Evolutionary conservation across 2,888 invertebrate genomes (phyloP).

Genomic region (Dicyrtoma fusca): DNA sequence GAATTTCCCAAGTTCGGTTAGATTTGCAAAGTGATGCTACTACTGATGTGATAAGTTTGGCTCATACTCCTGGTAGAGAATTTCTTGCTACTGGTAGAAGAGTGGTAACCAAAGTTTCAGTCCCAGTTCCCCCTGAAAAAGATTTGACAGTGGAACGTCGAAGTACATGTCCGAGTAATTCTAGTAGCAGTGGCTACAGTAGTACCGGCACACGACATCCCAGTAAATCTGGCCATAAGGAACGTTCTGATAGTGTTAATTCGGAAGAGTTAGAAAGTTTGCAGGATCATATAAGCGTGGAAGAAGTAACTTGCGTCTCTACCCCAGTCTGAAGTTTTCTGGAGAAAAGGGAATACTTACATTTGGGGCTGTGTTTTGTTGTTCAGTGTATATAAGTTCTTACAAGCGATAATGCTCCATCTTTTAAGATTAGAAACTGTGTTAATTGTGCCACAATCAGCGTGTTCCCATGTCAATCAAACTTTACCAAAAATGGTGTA

Average conservation of each 20-base stretch:
- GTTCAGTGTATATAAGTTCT: not conserved
- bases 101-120: conserved; percentile 28
- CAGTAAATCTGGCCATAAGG: conserved; percentile 36
- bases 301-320: conserved; percentile 23
- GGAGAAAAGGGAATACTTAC: no score
- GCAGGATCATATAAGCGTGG: conserved; percentile 24
- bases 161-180: conserved; percentile 49
- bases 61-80: conserved; percentile 49
- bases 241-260: conserved; percentile 48
- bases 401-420: no score
- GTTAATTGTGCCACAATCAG: conserved; percentile 18
- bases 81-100: conserved; percentile 41
- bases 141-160: conserved; percentile 32
- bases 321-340: conserved; percentile 25
- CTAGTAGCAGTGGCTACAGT: conserved; percentile 50
- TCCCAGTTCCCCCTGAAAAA: conserved; percentile 36
- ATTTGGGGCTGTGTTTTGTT: no score
- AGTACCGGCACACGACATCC: conserved; percentile 42
- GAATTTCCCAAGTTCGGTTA: conserved; percentile 43
- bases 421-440: no score
- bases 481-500: conserved; percentile 5
- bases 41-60: conserved; percentile 49
- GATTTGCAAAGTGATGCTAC: conserved; percentile 43
- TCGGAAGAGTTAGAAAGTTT: conserved; percentile 49
- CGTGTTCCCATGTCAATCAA: conserved; percentile 28